phyloP scores from a whole-genome alignment of 2,113 vertebrate species.

The Ia io region DNA sequence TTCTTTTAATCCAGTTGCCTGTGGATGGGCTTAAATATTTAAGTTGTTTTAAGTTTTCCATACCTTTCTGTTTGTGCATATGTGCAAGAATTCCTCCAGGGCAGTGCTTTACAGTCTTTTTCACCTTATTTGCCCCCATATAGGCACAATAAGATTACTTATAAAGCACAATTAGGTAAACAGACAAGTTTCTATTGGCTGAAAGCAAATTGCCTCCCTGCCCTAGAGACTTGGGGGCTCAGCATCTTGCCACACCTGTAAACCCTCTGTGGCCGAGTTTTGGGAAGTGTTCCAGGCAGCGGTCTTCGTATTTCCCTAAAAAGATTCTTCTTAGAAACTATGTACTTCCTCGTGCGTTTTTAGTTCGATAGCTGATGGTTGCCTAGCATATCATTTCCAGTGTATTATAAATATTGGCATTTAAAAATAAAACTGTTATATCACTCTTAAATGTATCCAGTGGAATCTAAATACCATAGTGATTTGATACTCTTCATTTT shows the following conservation, averaged over 20 bases:
- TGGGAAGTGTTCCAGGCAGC: not conserved
- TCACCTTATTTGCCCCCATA: not conserved
- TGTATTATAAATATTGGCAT: not conserved
- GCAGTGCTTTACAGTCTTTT: not conserved
- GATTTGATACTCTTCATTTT: constrained; percentile 21
- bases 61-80: not conserved
- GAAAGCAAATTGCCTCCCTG: not conserved
- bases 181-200: not conserved
- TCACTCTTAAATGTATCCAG: not conserved
- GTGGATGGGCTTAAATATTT: not conserved
- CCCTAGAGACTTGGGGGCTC: not conserved
- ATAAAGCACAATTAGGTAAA: not conserved
- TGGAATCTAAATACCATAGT: not conserved
- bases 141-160: not conserved
- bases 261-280: not conserved
- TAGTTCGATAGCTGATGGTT: not conserved
- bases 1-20: not conserved
- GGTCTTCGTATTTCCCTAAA: not conserved
- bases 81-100: not conserved
- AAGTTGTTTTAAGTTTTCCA: not conserved
- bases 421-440: constrained; percentile 31
- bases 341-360: not conserved
- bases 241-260: not conserved
- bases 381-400: not conserved
- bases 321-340: not conserved